Base-by-base conservation (phyloP, 2,797 vertebrate species). In the Leucoraja ocellata region DNA sequence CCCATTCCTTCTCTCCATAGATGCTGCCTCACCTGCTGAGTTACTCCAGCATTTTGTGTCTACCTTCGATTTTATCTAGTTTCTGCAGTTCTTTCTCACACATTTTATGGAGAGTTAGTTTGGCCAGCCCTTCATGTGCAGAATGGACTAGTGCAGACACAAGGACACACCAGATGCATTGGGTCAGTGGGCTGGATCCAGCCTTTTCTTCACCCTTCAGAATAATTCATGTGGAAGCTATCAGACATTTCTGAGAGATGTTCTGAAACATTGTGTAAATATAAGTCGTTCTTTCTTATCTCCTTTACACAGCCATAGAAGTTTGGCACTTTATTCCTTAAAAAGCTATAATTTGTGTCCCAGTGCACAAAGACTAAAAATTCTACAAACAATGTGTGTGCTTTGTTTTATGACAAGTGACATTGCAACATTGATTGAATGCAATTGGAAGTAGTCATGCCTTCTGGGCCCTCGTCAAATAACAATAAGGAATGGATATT, bases 251-350 rank as follows among this genome's bases (percentile, higher is more conserved):
- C 84, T 86, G 58, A 86, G 58, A 32, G 25, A 63, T 86, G 83
- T 32, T 58, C 18, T 63, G 63, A 86, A 32, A 32, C 28, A n/a
- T 86, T 65, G 28, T 63, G 9, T 8, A 68, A 36, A 18, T 68
- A 63, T 63, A 88, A 88, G n/a, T 16, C 84, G 68, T 88, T 88
- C 63, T 68, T 88, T 65, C n/a, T 88, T 88, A 88, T 88, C 84
- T 88, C n/a, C 65, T 88, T 88, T 68, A 36, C 61, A 36, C 84
- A 88, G 61, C 61, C n/a, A 32, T 32, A 36, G 14, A 32, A 68
- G n/a, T 68, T 88, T 88, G 84, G 61, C 84, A 88, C 6, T 88
- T 68, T 68, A 88, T 6, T 32, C 32, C 16, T n/a, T 88, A 88
- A 68, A 65, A 88, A 21, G 61, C 8, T 88, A 36, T 16, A 68